These are phyloP conservation scores for Porites lutea DNA, from an alignment of 64 coral and sea anemone genomes.

Conservation along the genomic window DNA sequence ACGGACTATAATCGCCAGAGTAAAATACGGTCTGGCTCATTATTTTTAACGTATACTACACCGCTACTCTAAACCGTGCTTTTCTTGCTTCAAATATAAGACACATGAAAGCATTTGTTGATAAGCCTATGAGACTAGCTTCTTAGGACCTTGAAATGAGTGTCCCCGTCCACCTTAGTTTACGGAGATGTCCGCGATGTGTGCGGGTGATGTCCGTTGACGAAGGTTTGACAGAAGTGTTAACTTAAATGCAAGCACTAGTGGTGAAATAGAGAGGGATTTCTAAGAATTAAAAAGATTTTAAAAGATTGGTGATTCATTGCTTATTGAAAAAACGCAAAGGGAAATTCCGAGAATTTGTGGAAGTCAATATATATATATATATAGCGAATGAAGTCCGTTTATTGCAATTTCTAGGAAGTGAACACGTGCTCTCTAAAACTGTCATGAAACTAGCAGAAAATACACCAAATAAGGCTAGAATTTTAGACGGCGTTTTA, in stretches of 20 bases:
- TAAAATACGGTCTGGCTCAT: not conserved
- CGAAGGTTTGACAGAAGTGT: not conserved
- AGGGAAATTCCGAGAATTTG: not conserved
- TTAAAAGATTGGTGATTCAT: not conserved
- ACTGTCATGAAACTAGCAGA: not conserved
- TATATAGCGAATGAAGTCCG: not conserved
- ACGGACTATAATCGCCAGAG: not conserved
- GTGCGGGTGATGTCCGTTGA: not conserved
- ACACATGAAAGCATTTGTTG: not conserved
- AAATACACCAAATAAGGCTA: not conserved
- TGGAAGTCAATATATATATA: not conserved
- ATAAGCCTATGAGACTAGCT: not conserved
- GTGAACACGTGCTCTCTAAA: constrained; percentile 1
- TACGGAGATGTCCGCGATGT: not conserved
- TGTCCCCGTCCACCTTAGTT: not conserved
- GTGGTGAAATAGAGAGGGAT: not conserved
- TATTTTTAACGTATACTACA: too few species aligned
- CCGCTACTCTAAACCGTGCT: not conserved
- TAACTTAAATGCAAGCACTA: not conserved
- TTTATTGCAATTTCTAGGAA: not conserved
- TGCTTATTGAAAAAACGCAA: not conserved
- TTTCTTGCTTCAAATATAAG: not conserved
- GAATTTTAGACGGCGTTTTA: not conserved
- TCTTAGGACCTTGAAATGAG: not conserved
- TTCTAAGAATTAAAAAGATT: constrained; percentile 3